These are phyloP conservation scores for Camponotus vicinus DNA, from an alignment of 1,140 invertebrate genomes.

Conservation along the genomic window DNA sequence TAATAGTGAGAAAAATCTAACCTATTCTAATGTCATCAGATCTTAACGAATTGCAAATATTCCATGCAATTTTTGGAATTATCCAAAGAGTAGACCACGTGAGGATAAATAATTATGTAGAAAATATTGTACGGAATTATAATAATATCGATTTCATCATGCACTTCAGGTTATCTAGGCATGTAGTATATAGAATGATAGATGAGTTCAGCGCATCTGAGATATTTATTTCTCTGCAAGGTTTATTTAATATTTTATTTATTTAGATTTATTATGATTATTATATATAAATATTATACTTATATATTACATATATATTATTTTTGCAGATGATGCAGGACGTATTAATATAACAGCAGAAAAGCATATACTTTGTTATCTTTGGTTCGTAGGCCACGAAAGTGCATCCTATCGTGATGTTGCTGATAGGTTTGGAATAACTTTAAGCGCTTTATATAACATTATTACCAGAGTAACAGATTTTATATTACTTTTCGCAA, in stretches of 20 bases:
- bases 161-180: neutral
- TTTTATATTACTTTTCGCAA: neutral
- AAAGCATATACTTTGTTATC: neutral
- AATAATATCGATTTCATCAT: neutral
- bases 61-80: neutral
- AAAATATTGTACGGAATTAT: neutral
- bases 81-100: neutral
- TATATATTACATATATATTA: neutral
- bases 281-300: too few relatives aligned
- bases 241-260: neutral
- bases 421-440: neutral
- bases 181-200: neutral
- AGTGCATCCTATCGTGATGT: neutral
- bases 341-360: neutral
- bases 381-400: neutral
- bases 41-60: neutral
- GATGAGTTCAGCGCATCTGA: neutral
- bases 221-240: neutral
- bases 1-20: neutral
- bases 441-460: neutral
- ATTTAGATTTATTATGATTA: too few relatives aligned
- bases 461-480: conserved; percentile 2
- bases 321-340: neutral
- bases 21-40: neutral
- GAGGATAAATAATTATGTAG: neutral